A percentile compares a stretch with the other conserved stretches of the same genome.
These are phyloP conservation scores for Nephrocerus scutellatus DNA, from an alignment of 2,888 invertebrate species.

Conservation along the genomic window DNA sequence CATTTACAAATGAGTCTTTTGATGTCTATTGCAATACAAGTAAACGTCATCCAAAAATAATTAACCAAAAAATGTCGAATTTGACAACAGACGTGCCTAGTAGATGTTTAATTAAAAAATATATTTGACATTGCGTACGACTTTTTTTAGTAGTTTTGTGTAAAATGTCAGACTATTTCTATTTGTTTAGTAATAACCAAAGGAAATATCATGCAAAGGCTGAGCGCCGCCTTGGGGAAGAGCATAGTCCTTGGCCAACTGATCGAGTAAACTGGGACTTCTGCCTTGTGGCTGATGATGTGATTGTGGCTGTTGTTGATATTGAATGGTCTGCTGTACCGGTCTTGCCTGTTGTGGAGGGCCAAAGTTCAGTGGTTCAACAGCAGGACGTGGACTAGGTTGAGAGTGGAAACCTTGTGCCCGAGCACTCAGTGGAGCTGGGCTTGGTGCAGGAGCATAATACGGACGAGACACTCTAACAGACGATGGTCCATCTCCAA, in stretches of 20 bases:
- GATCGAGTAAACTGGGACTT: constrained; percentile 62
- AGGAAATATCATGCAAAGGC: constrained; percentile 74
- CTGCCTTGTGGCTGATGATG: constrained; percentile 30
- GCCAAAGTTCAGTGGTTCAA: constrained; percentile 35
- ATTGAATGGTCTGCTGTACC: constrained; percentile 29
- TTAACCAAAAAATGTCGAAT: constrained; percentile 13
- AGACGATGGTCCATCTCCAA: constrained; percentile 40
- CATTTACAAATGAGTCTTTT: constrained; percentile 4
- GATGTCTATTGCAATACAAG: constrained; percentile 7
- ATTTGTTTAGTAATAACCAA: constrained; percentile 63
- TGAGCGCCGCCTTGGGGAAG: constrained; percentile 62
- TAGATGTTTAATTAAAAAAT: not conserved
- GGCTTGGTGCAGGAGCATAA: constrained; percentile 39
- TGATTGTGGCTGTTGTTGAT: constrained; percentile 20
- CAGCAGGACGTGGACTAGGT: constrained; percentile 37
- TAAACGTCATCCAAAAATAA: constrained; percentile 11
- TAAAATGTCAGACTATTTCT: constrained; percentile 8
- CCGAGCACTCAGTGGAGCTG: constrained; percentile 36
- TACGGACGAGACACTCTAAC: constrained; percentile 43
- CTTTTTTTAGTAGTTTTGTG: constrained; percentile 17
- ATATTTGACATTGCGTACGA: constrained; percentile 8
- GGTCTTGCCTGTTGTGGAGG: constrained; percentile 31
- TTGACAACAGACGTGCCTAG: too few species aligned
- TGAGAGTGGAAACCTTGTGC: constrained; percentile 40
- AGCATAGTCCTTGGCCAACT: constrained; percentile 73